A percentile compares a stretch with the other conserved stretches of the same genome.
Conservation (phyloP, 53 echinoderm and acorn worm species). For the Crossaster papposus region DNA sequence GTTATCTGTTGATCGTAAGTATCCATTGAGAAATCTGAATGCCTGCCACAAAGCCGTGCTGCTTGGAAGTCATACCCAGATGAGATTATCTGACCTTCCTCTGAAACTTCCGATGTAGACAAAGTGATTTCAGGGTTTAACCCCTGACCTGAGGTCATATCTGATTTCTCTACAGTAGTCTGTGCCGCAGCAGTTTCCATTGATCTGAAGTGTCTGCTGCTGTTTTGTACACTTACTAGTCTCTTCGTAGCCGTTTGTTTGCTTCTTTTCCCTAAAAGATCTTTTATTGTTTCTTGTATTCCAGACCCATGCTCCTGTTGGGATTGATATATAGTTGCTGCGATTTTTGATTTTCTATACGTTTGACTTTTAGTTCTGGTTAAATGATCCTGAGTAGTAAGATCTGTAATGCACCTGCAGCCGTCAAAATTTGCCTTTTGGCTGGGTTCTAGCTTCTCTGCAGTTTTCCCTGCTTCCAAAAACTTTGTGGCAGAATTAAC, state of each 20-base stretch:
- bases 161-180: neutral
- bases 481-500: neutral
- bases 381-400: neutral
- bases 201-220: conserved; percentile 57
- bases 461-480: neutral
- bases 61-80: neutral
- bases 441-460: neutral
- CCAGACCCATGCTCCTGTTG: neutral
- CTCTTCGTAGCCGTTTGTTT: conserved; percentile 11
- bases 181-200: conserved; percentile 6
- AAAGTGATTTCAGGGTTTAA: neutral
- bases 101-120: neutral
- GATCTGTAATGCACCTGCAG: neutral
- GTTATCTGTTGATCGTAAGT: neutral
- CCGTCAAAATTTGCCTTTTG: neutral
- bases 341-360: neutral
- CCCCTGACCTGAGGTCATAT: neutral
- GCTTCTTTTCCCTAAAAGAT: neutral
- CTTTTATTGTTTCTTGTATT: neutral
- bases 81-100: neutral
- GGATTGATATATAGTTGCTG: neutral
- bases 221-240: conserved; percentile 32
- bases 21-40: neutral
- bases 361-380: neutral
- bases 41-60: neutral